Evolutionary conservation across 2,113 vertebrate species (phyloP).

Genomic region (Poecile atricapillus): DNA sequence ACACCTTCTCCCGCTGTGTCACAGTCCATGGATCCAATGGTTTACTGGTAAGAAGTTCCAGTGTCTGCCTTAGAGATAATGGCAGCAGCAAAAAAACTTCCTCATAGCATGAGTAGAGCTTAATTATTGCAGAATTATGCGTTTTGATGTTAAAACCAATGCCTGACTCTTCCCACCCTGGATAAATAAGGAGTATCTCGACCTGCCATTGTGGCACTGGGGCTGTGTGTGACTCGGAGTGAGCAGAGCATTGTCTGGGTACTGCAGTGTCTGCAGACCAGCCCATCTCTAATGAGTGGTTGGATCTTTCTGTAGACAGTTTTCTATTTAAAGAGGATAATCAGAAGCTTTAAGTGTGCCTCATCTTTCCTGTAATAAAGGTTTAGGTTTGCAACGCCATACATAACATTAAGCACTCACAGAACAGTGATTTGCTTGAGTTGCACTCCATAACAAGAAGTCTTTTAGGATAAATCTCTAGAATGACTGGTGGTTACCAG

Average conservation of each 20-base stretch:
- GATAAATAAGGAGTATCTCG: background rate
- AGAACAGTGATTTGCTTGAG: background rate
- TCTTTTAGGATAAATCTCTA: background rate
- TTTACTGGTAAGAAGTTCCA: conserved; percentile 83
- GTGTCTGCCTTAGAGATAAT: background rate
- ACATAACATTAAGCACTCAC: background rate
- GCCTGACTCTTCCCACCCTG: background rate
- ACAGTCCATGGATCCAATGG: conserved; percentile 93
- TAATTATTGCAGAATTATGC: background rate
- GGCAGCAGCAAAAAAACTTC: background rate
- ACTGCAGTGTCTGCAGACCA: background rate
- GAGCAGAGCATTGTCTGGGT: background rate
- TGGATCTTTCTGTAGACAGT: background rate
- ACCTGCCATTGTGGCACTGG: background rate
- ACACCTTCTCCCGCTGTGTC: conserved; percentile 92
- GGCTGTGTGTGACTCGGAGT: background rate
- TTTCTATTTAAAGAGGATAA: conserved; percentile 36
- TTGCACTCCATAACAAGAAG: background rate
- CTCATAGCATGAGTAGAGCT: background rate
- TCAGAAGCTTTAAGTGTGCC: background rate
- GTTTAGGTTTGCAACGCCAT: background rate
- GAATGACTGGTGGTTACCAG: background rate
- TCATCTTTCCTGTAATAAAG: background rate
- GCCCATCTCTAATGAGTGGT: conserved; percentile 14
- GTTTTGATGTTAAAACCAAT: background rate